Evolutionary conservation across 2,797 vertebrate species (phyloP).

Genomic region (Alcedo quadribrachys): DNA sequence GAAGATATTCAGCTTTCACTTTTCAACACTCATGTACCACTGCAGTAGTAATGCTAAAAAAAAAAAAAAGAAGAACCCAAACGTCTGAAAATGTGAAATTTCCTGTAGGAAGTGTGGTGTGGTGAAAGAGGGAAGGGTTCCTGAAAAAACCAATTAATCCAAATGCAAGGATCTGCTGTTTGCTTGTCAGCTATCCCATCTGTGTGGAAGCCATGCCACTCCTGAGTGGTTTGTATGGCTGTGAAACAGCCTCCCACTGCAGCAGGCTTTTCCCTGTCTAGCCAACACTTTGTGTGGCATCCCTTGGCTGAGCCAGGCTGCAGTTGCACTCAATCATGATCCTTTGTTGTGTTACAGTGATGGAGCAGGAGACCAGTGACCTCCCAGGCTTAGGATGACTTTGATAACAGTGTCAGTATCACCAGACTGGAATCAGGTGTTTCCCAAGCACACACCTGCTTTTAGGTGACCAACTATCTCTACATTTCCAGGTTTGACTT

Average conservation of each 20-base stretch:
- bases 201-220: background rate
- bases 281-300: background rate
- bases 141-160: background rate
- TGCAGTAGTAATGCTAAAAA: background rate
- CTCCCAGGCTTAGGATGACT: background rate
- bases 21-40: background rate
- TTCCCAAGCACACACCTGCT: background rate
- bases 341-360: accelerated
- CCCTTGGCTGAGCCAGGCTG: background rate
- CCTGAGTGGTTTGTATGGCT: background rate
- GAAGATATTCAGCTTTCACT: background rate
- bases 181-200: background rate
- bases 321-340: background rate
- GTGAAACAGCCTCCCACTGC: background rate
- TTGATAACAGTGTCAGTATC: background rate
- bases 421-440: background rate
- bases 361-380: background rate
- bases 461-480: background rate
- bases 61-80: background rate
- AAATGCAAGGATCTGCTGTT: background rate
- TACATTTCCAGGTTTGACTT: background rate
- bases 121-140: accelerated
- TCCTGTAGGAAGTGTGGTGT: background rate
- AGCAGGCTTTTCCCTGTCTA: background rate
- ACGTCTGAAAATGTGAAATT: background rate